Percentiles rank a stretch among this genome's conserved stretches.
phyloP scores from a whole-genome alignment of 2,888 invertebrate genomes.

The Sesia bembeciformis region DNA sequence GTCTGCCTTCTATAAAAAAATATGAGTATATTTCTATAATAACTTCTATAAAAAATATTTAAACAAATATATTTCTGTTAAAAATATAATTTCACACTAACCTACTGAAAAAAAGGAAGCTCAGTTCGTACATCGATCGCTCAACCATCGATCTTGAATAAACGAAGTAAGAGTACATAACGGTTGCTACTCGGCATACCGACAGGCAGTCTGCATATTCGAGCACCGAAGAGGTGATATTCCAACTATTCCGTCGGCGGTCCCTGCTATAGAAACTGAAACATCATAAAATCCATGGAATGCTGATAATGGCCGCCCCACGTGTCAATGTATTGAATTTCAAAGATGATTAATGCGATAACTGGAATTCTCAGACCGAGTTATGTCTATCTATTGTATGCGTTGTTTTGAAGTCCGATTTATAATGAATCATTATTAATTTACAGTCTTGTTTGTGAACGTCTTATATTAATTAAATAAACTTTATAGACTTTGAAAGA shows the following conservation, averaged over 20 bases:
- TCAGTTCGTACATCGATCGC: too few relatives aligned
- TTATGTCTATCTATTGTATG: slow-evolving; percentile 25
- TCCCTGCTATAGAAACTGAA: slow-evolving; percentile 46
- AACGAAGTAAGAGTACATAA: slow-evolving; percentile 2
- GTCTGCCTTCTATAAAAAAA: too few relatives aligned
- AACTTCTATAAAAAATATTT: too few relatives aligned
- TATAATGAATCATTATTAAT: neutral
- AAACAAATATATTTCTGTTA: too few relatives aligned
- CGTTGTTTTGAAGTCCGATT: slow-evolving; percentile 8
- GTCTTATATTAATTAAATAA: too few relatives aligned
- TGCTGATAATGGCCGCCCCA: slow-evolving; percentile 38
- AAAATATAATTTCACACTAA: too few relatives aligned
- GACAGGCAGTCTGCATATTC: slow-evolving; percentile 55
- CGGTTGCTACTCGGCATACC: slow-evolving; percentile 43
- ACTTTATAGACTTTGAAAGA: too few relatives aligned
- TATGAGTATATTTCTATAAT: too few relatives aligned
- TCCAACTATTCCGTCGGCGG: slow-evolving; percentile 41
- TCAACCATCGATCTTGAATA: too few relatives aligned
- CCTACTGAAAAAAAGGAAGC: too few relatives aligned
- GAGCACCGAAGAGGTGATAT: slow-evolving; percentile 55
- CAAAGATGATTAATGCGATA: slow-evolving; percentile 67
- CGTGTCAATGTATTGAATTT: slow-evolving; percentile 70
- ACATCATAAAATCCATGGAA: slow-evolving; percentile 57
- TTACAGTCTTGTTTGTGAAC: too few relatives aligned
- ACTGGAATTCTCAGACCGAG: slow-evolving; percentile 42